Evolutionary conservation across 37 sponge, comb jelly and placozoan genomes (phyloP).

Genomic region (Chondrosia reniformis): DNA sequence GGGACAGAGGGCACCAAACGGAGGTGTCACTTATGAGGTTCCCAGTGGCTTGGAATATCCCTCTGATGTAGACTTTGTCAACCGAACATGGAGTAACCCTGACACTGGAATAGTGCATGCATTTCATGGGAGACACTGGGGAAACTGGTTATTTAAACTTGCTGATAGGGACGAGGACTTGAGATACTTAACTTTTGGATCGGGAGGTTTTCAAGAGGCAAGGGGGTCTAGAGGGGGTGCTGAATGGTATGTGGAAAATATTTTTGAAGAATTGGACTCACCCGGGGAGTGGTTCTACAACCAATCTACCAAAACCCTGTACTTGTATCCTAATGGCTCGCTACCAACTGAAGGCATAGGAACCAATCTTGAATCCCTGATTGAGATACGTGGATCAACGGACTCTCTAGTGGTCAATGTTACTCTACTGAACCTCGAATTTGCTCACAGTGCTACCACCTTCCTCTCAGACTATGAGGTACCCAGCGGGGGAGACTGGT

Average conservation of each 20-base stretch:
- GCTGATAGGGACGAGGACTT: conserved; percentile 6
- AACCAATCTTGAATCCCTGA: conserved; percentile 32
- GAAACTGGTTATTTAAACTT: conserved; percentile 64
- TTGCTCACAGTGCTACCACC: conserved; percentile 55
- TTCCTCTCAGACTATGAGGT: conserved; percentile 53
- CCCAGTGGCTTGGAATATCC: conserved; percentile 43
- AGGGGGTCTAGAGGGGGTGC: conserved; percentile 47
- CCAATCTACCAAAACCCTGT: conserved; percentile 23
- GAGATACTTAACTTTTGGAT: conserved; percentile 27
- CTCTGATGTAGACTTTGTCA: conserved; percentile 25
- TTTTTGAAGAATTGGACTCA: conserved; percentile 51
- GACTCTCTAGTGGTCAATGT: conserved; percentile 27
- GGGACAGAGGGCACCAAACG: conserved; percentile 27
- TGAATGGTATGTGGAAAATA: conserved; percentile 50
- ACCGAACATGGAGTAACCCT: conserved; percentile 44
- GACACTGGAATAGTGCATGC: conserved; percentile 55
- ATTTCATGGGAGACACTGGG: conserved; percentile 65
- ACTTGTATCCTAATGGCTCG: conserved; percentile 40
- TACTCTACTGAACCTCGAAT: conserved; percentile 24
- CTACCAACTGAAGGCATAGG: conserved; percentile 27
- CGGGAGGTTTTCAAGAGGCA: conserved; percentile 73
- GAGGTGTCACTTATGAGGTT: conserved; percentile 25
- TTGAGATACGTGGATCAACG: conserved; percentile 20
- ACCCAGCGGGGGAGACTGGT: conserved; percentile 67
- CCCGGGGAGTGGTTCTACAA: conserved; percentile 55